Percentiles rank a stretch among this genome's conserved stretches.
phyloP scores from a whole-genome alignment of 2,797 vertebrate genomes.

The Oreochromis grahami region DNA sequence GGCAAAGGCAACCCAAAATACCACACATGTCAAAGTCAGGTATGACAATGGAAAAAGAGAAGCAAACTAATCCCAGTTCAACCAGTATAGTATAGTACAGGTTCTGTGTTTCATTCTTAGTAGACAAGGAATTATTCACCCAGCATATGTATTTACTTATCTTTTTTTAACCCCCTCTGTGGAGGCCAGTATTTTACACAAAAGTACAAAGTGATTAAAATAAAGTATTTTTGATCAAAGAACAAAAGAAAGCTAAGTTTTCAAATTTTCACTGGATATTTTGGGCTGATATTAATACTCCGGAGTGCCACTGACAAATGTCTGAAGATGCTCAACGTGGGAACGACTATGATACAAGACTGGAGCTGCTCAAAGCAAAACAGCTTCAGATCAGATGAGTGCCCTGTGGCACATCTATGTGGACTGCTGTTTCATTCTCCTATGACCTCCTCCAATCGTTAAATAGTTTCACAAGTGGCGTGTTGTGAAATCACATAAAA shows the following conservation, averaged over 20 bases:
- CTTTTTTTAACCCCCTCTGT: neutral
- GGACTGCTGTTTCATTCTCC: neutral
- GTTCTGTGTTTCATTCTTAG: neutral
- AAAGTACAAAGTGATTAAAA: neutral
- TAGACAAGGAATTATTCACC: neutral
- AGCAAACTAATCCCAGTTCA: neutral
- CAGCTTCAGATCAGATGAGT: slow-evolving; percentile 6
- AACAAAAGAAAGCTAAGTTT: neutral
- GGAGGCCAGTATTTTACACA: neutral
- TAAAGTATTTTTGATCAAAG: neutral
- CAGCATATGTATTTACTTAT: neutral
- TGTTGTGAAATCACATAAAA: neutral
- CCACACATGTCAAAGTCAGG: neutral
- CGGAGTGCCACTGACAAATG: neutral
- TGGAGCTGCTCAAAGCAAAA: neutral
- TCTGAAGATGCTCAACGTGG: neutral
- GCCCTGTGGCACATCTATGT: neutral
- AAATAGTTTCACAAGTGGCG: neutral
- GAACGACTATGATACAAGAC: neutral
- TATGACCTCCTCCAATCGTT: neutral
- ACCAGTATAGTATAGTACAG: neutral
- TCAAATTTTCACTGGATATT: neutral
- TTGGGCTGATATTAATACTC: neutral
- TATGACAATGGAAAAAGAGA: neutral
- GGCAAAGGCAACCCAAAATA: neutral